Evolutionary conservation across 2,797 vertebrate species (phyloP).

Genomic region (Gymnocypris eckloni): DNA sequence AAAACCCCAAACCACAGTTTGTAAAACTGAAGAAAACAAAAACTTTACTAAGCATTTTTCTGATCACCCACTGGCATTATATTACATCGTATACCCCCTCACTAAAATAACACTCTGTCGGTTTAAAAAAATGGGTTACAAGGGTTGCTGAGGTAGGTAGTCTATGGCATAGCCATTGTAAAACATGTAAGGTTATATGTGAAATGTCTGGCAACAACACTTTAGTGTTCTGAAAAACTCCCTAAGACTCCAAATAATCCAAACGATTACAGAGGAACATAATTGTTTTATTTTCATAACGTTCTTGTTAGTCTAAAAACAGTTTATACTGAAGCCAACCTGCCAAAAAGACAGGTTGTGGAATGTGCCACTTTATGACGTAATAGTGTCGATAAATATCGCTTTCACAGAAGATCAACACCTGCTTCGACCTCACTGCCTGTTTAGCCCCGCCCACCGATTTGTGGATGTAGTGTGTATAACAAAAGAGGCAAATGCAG

Average conservation of each 20-base stretch:
- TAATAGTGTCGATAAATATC: too few species aligned
- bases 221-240: too few species aligned
- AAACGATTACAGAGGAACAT: background rate
- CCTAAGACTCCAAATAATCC: background rate
- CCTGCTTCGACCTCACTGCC: too few species aligned
- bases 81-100: conserved; percentile 8
- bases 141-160: conserved; percentile 2
- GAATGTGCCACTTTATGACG: too few species aligned
- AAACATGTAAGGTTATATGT: background rate
- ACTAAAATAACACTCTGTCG: background rate
- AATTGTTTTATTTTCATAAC: background rate
- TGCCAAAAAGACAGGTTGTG: too few species aligned
- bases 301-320: too few species aligned
- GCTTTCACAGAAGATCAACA: too few species aligned
- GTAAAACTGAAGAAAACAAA: background rate
- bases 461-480: too few species aligned
- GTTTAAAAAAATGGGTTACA: conserved; percentile 5
- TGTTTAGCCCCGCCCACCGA: too few species aligned
- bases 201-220: background rate
- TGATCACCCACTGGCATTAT: background rate
- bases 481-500: too few species aligned
- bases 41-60: conserved; percentile 8
- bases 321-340: too few species aligned
- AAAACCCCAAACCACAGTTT: conserved; percentile 19
- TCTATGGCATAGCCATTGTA: background rate